Percentiles rank a stretch among this genome's conserved stretches.
Conservation (phyloP, 2,113 vertebrate genomes). For the Fregata magnificens region DNA sequence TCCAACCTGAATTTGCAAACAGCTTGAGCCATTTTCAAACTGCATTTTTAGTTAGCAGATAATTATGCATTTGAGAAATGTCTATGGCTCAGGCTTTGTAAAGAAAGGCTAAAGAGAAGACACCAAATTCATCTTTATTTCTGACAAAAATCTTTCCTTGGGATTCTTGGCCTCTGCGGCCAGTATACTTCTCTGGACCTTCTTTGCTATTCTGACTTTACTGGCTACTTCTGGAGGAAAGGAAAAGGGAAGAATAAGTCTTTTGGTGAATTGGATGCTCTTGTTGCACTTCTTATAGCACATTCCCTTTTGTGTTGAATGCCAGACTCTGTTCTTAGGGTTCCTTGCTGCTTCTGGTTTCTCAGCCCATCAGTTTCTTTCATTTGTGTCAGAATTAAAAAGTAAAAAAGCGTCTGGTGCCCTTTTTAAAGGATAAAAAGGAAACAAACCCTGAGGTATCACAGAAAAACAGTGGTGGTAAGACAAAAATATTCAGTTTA, state of each 20-base stretch:
- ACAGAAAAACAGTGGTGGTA: background rate
- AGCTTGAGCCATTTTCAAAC: background rate
- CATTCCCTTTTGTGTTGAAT: background rate
- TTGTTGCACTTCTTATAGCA: background rate
- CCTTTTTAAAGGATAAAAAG: background rate
- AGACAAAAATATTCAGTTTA: background rate
- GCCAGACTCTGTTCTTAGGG: background rate
- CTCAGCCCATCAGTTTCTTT: background rate
- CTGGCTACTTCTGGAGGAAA: background rate
- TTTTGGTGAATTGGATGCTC: background rate
- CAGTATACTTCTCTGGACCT: background rate
- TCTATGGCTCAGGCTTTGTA: background rate
- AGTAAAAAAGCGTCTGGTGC: background rate
- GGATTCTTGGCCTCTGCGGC: background rate
- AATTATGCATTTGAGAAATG: background rate
- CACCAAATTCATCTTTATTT: background rate
- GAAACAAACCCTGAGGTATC: background rate
- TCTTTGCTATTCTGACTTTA: background rate
- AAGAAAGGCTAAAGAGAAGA: background rate
- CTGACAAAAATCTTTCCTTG: background rate
- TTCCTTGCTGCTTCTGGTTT: background rate
- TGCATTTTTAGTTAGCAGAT: background rate
- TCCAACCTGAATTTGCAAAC: background rate
- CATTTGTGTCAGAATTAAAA: background rate
- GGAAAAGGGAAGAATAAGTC: background rate